Percentiles rank a stretch among this genome's conserved stretches.
phyloP scores from a whole-genome alignment of 2,113 vertebrate species.

The Hypanus sabinus region DNA sequence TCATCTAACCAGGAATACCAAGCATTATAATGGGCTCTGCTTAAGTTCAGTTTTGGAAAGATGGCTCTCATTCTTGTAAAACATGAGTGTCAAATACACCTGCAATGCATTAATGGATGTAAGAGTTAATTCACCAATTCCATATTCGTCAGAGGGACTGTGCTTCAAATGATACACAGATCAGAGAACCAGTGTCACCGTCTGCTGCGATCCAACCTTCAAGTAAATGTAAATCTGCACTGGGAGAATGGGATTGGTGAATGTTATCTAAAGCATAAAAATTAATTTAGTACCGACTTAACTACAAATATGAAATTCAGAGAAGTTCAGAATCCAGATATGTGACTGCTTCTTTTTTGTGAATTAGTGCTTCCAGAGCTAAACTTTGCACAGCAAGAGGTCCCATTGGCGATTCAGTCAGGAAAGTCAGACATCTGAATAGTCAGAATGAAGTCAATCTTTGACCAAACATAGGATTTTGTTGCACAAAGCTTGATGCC shows the following conservation, averaged over 20 bases:
- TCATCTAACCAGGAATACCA: background rate
- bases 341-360: background rate
- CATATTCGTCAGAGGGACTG: background rate
- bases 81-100: background rate
- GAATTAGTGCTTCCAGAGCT: background rate
- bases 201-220: background rate
- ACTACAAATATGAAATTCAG: background rate
- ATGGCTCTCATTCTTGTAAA: background rate
- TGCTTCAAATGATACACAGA: background rate
- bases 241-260: background rate
- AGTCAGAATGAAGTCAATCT: background rate
- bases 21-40: background rate
- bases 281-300: background rate
- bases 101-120: background rate
- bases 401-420: background rate
- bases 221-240: background rate
- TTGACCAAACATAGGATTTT: background rate
- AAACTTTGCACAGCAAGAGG: background rate
- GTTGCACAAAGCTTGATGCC: background rate
- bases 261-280: background rate
- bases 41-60: background rate
- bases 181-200: background rate
- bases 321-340: background rate
- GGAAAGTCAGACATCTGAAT: background rate
- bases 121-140: background rate